Conservation (phyloP, 2,113 vertebrate genomes). For the Peromyscus leucopus region DNA sequence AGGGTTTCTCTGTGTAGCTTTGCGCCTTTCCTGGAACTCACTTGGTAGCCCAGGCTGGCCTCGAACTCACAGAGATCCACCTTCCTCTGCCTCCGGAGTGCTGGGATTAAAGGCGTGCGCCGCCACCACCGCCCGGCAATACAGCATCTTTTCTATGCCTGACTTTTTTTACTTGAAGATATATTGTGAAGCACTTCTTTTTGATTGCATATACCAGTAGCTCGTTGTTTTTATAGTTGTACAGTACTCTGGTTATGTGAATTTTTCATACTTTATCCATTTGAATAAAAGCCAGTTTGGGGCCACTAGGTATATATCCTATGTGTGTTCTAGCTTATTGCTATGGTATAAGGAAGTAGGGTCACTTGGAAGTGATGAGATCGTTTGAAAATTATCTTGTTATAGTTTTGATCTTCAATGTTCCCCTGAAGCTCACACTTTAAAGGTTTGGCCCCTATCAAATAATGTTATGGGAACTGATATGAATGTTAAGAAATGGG, state of each 20-base stretch:
- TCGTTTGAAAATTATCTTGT: not conserved
- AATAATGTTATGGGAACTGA: not conserved
- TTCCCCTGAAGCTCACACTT: not conserved
- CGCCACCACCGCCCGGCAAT: no score
- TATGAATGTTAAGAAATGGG: not conserved
- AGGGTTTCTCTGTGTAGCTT: no score
- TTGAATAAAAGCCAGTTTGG: not conserved
- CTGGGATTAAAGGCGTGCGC: no score
- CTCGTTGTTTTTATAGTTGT: conserved; percentile 21
- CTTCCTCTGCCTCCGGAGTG: no score
- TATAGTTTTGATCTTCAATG: not conserved
- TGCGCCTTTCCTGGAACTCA: no score
- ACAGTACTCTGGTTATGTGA: not conserved
- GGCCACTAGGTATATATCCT: not conserved
- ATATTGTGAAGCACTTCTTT: not conserved
- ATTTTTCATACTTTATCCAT: not conserved
- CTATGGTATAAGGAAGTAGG: not conserved
- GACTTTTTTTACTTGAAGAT: conserved; percentile 17
- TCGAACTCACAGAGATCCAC: no score
- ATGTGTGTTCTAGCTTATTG: not conserved
- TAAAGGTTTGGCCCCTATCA: not conserved
- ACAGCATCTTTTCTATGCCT: not conserved
- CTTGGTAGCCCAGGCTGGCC: no score
- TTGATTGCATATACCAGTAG: not conserved
- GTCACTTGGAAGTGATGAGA: not conserved